Evolutionary conservation across 2,888 invertebrate species (phyloP), one percentile per base, ranked within the genome.

Genomic region (Xiphydria camelus): DNA sequence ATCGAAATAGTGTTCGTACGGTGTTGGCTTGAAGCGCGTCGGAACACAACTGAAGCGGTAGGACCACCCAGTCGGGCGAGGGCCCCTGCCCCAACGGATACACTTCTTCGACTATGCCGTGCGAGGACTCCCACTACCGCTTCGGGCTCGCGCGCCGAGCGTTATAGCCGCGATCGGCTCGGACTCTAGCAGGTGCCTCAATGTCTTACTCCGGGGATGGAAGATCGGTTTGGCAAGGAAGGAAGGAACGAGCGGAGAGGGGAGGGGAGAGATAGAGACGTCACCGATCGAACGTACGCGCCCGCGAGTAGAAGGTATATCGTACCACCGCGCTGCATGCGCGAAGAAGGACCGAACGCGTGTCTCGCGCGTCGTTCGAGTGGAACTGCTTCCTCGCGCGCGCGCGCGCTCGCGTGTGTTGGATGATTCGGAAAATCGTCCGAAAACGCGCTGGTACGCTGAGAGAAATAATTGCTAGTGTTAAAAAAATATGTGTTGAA

Each of bases 51-150:
- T 75, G 73, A 75, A 69, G 72, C 73, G 65, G 73, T 73, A 68
- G 75, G 75, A 75, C 75, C 75, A 75, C 74, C 74, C 75, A 75
- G 74, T 70, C 75, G 72, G 74, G 53, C 65, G 67, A 53, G 57
- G 55, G 60, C 56, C 57, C 58, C 59, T 59, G 62, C 57, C 55
- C 54, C 59, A 53, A 57, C 55, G 62, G 64, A 68, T 73, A 73
- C 69, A 73, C 67, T 73, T 66, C 68, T 62, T 62, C 54, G 60
- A 59, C 61, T 73, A 68, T 70, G 57, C 64, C 53, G 55, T 63
- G 56, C 55, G 59, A 57, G 58, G 55, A 62, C 72, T 72, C 70
- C 72, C 72, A 72, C 72, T 72, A 70, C 72, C 57, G 56, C 52
- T 37, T 35, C 33, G 9, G 17, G 31, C 20, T 36, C 21, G 39